Evolutionary conservation across 2,113 vertebrate species (phyloP).

Genomic region (Arenaria interpres): DNA sequence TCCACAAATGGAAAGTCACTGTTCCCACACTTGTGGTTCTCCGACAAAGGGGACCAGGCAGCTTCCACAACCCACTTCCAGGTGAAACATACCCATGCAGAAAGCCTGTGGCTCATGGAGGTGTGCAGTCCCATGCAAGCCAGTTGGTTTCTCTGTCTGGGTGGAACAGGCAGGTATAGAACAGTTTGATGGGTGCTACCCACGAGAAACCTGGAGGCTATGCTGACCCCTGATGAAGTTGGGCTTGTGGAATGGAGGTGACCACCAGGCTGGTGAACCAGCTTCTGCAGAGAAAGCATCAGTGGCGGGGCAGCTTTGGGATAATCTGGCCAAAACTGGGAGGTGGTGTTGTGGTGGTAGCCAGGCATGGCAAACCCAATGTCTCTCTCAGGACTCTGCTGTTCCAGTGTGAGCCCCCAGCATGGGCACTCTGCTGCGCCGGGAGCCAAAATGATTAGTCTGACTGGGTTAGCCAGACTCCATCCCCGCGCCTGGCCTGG

Average conservation of each 20-base stretch:
- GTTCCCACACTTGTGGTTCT: neutral
- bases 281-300: neutral
- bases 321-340: neutral
- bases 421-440: rapidly evolving
- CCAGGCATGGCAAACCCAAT: neutral
- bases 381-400: neutral
- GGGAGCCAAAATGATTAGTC: neutral
- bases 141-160: neutral
- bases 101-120: neutral
- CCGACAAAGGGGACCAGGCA: neutral
- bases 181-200: neutral
- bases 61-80: neutral
- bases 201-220: neutral
- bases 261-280: neutral
- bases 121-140: neutral
- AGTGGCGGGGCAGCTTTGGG: neutral
- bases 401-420: neutral
- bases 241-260: neutral
- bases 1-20: neutral
- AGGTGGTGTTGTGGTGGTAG: neutral
- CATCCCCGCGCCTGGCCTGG: neutral
- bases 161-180: neutral
- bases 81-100: neutral
- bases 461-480: neutral
- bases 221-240: rapidly evolving